These are phyloP conservation scores for Synanthedon formicaeformis DNA, from an alignment of 2,888 invertebrate species.

Conservation along the genomic window DNA sequence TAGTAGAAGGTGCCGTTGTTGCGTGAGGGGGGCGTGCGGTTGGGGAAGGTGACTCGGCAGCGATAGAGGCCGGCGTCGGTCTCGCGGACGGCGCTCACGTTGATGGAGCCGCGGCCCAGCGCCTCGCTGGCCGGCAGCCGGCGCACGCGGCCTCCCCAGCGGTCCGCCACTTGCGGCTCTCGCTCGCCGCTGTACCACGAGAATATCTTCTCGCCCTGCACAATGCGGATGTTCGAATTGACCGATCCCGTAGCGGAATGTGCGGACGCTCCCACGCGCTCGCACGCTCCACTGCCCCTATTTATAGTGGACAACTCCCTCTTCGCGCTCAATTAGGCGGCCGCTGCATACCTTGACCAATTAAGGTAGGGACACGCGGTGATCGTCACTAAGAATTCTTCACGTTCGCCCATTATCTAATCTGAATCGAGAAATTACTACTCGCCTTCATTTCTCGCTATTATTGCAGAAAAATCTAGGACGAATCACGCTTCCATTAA, in stretches of 20 bases:
- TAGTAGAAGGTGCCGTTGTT: constrained; percentile 93
- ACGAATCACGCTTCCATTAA: too few species aligned
- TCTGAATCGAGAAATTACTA: too few species aligned
- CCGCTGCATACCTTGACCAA: not conserved
- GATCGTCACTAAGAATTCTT: too few species aligned
- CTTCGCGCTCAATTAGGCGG: not conserved
- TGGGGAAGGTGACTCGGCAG: constrained; percentile 89
- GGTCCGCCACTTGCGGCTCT: constrained; percentile 77
- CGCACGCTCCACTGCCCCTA: not conserved
- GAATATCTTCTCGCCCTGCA: constrained; percentile 81
- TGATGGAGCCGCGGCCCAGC: constrained; percentile 77
- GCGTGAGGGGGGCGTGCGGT: constrained; percentile 84
- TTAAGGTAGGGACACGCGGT: not conserved
- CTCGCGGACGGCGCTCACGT: constrained; percentile 88
- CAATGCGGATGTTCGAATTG: not conserved
- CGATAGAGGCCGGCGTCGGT: constrained; percentile 93
- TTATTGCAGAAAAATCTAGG: too few species aligned
- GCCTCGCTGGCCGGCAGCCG: constrained; percentile 41
- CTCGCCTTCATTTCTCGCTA: too few species aligned
- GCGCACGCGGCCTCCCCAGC: constrained; percentile 82
- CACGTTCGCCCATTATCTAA: too few species aligned
- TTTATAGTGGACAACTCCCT: not conserved
- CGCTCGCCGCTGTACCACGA: constrained; percentile 85
- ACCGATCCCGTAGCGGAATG: constrained; percentile 2
- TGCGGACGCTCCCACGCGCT: not conserved